A percentile compares a stretch with the other conserved stretches of the same genome.
Conservation (phyloP, 23 tunicate species). For the Ascidia mentula region DNA sequence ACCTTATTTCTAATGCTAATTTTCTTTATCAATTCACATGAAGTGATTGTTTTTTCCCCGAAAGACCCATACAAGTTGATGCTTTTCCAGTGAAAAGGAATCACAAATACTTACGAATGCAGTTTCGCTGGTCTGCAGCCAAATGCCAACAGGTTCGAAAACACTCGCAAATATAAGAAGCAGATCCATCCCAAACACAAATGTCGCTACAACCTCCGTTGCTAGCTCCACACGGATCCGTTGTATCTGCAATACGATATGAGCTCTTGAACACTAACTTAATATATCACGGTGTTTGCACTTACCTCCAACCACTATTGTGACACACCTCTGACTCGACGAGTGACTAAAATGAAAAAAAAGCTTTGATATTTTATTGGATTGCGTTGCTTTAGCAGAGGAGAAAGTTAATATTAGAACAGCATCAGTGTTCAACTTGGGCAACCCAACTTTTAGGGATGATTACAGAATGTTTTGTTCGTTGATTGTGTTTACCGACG, state of each 20-base stretch:
- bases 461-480: too few species aligned
- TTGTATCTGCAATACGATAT: background rate
- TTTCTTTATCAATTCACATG: too few species aligned
- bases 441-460: too few species aligned
- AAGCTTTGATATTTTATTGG: too few species aligned
- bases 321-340: background rate
- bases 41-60: too few species aligned
- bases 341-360: background rate
- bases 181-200: background rate
- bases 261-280: background rate
- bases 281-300: background rate
- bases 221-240: background rate
- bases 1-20: too few species aligned
- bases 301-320: constrained; percentile 3
- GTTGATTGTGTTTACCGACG: too few species aligned
- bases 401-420: too few species aligned
- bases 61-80: too few species aligned
- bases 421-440: too few species aligned
- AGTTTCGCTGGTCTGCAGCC: constrained; percentile 23
- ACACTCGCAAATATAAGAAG: constrained; percentile 14
- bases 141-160: constrained; percentile 21
- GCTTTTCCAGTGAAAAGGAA: too few species aligned
- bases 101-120: constrained; percentile 16
- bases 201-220: constrained; percentile 21
- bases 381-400: too few species aligned